Evolutionary conservation across 2,113 vertebrate species (phyloP).

Genomic region (Gavia stellata): DNA sequence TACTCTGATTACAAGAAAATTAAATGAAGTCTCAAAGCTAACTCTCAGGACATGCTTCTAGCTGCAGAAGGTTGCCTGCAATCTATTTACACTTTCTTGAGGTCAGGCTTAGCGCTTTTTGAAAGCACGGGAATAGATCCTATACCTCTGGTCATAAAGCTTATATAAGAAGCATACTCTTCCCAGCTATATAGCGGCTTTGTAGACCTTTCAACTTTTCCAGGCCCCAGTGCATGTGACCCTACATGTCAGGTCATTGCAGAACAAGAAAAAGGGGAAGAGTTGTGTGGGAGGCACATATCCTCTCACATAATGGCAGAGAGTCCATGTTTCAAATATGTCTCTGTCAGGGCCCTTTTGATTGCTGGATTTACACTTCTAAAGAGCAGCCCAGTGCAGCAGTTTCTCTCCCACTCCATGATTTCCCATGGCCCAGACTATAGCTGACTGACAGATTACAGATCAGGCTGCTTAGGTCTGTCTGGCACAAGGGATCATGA

Average conservation of each 20-base stretch:
- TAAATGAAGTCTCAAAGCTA: slow-evolving; percentile 2
- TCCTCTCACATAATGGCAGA: background rate
- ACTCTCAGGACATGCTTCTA: background rate
- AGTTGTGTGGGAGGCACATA: background rate
- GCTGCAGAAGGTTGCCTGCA: background rate
- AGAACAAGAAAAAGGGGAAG: slow-evolving; percentile 19
- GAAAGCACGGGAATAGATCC: background rate
- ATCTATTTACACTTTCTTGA: background rate
- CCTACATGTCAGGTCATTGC: background rate
- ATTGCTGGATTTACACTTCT: slow-evolving; percentile 28
- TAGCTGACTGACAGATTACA: slow-evolving; percentile 26
- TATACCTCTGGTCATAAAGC: background rate
- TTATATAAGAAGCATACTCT: background rate
- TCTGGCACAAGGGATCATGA: slow-evolving; percentile 42
- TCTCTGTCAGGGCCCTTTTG: slow-evolving; percentile 21
- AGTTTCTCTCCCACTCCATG: background rate
- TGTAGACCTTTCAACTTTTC: background rate
- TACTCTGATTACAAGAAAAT: slow-evolving; percentile 9
- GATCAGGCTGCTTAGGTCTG: slow-evolving; percentile 32
- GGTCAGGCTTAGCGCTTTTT: background rate
- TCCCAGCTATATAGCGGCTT: background rate
- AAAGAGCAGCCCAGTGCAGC: slow-evolving; percentile 16
- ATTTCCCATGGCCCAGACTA: slow-evolving; percentile 33
- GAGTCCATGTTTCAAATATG: background rate
- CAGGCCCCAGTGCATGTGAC: background rate